Percentiles rank a stretch among this genome's conserved stretches.
Evolutionary conservation across 2,113 vertebrate genomes (phyloP).

Genomic region (Eidolon helvum): DNA sequence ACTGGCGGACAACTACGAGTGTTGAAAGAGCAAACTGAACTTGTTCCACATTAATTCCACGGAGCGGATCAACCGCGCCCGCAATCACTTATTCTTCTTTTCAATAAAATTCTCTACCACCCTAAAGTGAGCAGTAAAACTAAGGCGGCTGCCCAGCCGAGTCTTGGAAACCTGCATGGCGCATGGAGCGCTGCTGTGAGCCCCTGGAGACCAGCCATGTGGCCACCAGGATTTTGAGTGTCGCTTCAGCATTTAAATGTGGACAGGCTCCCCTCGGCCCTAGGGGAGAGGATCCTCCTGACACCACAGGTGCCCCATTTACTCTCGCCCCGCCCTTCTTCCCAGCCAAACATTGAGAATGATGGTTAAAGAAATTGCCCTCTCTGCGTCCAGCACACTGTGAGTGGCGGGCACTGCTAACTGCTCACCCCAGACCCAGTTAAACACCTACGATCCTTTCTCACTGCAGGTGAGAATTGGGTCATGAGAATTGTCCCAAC

Average conservation of each 20-base stretch:
- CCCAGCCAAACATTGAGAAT: fast-evolving
- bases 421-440: background rate
- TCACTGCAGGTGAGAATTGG: fast-evolving
- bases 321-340: background rate
- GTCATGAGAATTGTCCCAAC: background rate
- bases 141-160: fast-evolving
- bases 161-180: background rate
- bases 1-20: background rate
- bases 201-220: background rate
- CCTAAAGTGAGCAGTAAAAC: background rate
- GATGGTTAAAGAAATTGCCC: fast-evolving
- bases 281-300: background rate
- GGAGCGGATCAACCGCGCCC: background rate
- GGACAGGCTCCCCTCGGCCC: background rate
- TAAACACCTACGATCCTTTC: background rate
- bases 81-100: background rate
- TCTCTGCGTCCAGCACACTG: background rate
- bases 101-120: background rate
- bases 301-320: background rate
- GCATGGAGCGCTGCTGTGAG: background rate
- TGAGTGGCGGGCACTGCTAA: too few relatives aligned
- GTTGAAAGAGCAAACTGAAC: background rate
- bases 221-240: background rate
- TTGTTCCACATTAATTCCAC: too few relatives aligned
- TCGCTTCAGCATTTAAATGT: background rate